Conservation (phyloP, 2,797 vertebrate genomes). For the Mionectes olivaceus region DNA sequence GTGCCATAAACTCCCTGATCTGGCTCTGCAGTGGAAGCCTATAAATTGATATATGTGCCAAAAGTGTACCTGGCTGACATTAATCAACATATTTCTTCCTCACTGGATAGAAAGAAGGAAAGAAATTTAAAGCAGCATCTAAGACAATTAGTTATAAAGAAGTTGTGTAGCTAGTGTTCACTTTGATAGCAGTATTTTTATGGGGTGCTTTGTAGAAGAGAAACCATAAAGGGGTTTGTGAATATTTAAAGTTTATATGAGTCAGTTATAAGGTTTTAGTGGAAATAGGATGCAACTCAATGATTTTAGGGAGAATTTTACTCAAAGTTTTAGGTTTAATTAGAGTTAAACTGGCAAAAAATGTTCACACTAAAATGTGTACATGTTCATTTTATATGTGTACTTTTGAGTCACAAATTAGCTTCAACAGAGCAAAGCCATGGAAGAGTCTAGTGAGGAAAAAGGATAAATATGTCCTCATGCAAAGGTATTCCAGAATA, state of each 20-base stretch:
- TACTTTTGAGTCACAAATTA: not conserved
- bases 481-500: not conserved
- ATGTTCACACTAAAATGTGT: not conserved
- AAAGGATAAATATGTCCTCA: not conserved
- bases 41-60: not conserved
- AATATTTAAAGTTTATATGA: not conserved
- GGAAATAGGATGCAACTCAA: not conserved
- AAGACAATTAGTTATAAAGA: not conserved
- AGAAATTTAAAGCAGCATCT: not conserved
- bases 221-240: not conserved
- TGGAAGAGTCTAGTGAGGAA: not conserved
- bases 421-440: not conserved
- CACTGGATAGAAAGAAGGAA: not conserved
- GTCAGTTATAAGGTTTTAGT: not conserved
- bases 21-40: not conserved
- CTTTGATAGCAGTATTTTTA: not conserved
- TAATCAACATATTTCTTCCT: not conserved
- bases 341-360: not conserved
- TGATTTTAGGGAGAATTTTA: not conserved
- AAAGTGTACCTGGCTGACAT: not conserved
- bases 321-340: not conserved
- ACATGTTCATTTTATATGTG: not conserved
- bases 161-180: not conserved
- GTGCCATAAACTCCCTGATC: not conserved
- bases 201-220: not conserved